Base-by-base conservation (phyloP, 2,797 vertebrate species). In the Philypnodon macrostomus region DNA sequence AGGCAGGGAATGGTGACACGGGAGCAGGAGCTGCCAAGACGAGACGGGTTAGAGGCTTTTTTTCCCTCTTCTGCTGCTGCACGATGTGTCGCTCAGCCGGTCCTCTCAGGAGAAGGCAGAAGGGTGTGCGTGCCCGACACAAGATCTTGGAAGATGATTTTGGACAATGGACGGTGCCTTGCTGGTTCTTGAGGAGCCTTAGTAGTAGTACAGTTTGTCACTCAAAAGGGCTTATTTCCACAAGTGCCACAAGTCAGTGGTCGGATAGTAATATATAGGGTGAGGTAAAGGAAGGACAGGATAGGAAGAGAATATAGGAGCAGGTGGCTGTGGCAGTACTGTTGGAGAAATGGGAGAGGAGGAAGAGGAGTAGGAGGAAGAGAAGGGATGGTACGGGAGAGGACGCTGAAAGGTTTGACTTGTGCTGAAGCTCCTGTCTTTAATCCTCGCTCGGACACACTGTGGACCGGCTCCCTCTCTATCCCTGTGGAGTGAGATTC, bases 1-100 rank as follows among this genome's bases (percentile, higher is more conserved):
- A 89, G 83, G 89, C 91, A 92, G 90, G 91, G 90, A 92, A 94
- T 75, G 77, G 76, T 84, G 84, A 78, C 81, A 79, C 77, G 48
- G 73, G 75, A 73, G 56, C 63, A 68, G 74, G 68, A 67, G 83
- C 70, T 79, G 72, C 75, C 69, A 71, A 83, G 63, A 56, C 72
- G 71, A 58, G 56, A 52, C 44, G 53, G 68, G 67, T 59, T 58
- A 53, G 62, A 78, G 68, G 60, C 62, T 59, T 65, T 45, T 78
- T 61, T 72, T 64, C 63, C 72, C 66, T 23, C 23, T 23, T 27
- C 23, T 41, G 69, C 53, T 29, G 47, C 74, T 66, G 61, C 65
- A 30, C 47, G 15, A 44, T 67, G 62, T 71, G 68, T 58, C 58
- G 36, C 58, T 54, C 31, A 29, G 61, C 55, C 42, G 34, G 63